Evolutionary conservation across 2,888 invertebrate genomes (phyloP), one percentile per base, ranked within the genome.

Genomic region (Subacronicta megacephala): DNA sequence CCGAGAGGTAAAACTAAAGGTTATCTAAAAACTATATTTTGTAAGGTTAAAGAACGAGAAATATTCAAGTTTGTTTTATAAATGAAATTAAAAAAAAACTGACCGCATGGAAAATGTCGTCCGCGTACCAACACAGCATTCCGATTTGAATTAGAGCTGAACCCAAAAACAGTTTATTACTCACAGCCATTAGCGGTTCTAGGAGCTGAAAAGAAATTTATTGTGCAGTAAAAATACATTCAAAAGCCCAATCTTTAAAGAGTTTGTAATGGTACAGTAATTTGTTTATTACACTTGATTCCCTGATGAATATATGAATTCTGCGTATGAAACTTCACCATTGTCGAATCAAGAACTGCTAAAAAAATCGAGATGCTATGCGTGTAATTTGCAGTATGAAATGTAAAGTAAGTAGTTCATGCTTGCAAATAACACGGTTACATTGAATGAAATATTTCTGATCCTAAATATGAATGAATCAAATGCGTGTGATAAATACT

Each of bases 91-190:
- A 44, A 47, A 3, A 12, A 29, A 12, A 10, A 84, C 88, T 65
- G 59, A 94, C 93, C 80, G 92, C 92, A 72, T 90, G 88, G 56
- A 85, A 89, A 61, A 93, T 92, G 57, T 92, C 89, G 60, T 94
- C 93, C 13, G 92, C 93, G 72, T 93, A 94, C 93, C 92, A 93
- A 68, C 93, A 94, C 57, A 94, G 68, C 75, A 92, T 85, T 50
- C 93, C 93, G 17, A 92, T 90, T 85, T 94, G 93, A 64, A 93
- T 87, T 3, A 94, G 72, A 38, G 90, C 88, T 13, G 92, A 90
- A 12, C 77, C 84, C 59, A 93, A 70, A 76, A 93, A 93, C 46
- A 93, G 62, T 75, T 94, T 94, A 67, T 85, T 93, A 66, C 90
- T 92, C 13, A 92, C 66, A 9, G 80, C 89, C 75, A 93, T 47